phyloP scores from a whole-genome alignment of 1,140 invertebrate species.

The Acromyrmex echinatior region DNA sequence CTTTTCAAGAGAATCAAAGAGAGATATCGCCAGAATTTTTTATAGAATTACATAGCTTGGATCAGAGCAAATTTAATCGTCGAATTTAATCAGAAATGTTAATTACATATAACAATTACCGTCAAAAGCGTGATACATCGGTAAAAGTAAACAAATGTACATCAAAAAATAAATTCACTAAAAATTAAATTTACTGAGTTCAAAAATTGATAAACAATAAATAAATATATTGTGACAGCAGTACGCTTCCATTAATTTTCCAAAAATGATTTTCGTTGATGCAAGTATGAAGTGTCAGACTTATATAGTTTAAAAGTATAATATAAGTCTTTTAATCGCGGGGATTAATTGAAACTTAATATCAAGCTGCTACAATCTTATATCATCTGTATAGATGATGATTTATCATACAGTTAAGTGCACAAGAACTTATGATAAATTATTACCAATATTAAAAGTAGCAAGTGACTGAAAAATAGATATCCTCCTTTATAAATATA shows the following conservation, averaged over 20 bases:
- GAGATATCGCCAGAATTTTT: neutral
- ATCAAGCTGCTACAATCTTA: conserved; percentile 28
- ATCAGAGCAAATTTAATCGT: neutral
- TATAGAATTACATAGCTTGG: neutral
- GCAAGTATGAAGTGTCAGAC: neutral
- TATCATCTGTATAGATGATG: neutral
- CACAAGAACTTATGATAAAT: conserved; percentile 41
- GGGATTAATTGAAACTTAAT: conserved; percentile 28
- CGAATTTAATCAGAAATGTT: neutral
- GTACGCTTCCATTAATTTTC: neutral
- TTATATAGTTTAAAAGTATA: neutral
- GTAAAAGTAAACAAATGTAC: neutral
- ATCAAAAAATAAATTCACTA: neutral
- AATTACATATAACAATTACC: neutral
- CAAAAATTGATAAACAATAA: neutral
- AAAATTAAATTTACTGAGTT: neutral
- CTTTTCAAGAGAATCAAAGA: conserved; percentile 5
- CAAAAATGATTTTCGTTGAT: neutral
- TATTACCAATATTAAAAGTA: conserved; percentile 29
- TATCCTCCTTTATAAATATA: conserved; percentile 43
- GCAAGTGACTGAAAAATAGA: conserved; percentile 49
- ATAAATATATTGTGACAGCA: neutral
- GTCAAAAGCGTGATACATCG: too few species aligned
- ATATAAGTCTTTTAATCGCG: conserved; percentile 10
- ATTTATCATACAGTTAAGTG: conserved; percentile 42